Base-by-base conservation (phyloP, 1,140 invertebrate species). In the Agrypnia vestita region DNA sequence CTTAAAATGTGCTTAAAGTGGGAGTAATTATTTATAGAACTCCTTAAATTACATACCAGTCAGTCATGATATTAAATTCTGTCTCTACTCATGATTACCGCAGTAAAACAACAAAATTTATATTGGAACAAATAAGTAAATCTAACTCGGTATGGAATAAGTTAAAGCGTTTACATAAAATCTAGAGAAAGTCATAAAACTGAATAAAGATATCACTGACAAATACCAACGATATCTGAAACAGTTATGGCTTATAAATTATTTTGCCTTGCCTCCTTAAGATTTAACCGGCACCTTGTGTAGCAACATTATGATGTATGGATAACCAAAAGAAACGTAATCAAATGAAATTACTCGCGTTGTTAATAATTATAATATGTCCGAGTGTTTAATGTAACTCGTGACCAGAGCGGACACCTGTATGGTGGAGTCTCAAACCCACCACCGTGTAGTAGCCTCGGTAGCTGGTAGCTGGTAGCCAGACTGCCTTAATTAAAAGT, bases 341-440 rank as follows among this genome's bases (percentile, higher is more conserved):
- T 76, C 69, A 79, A 79, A 82, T 59, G 73, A 49, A 81, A 81
- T 78, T 73, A 81, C 46, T 67, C 44, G 53, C 53, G 75, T 78
- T 71, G 75, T 78, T 49, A 61, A 64, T 74, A 81, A 81, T 78
- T 79, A 82, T 82, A 75, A 76, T 79, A 79, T 72, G 77, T 69
- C 77, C 49, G 73, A 76, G 81, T 82, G 62, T 76, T 79, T 78
- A 82, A 80, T 82, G 75, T 69, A 67, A 74, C 55, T 82, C 81
- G 81, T 82, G 81, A 82, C 81, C 49, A 13, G 78, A 61, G 13
- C 55, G 51, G 76, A 71, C 81, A 82, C 81, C 81, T 82, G 81
- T 80, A 62, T 17, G 19, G 61, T 21, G 46, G 43, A 64, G n/a
- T 12, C 61, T 64, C 21, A 12, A 64, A 10, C 25, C 21, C 43